These are phyloP conservation scores for Coranthus polyacanthus DNA, from an alignment of 2,797 vertebrate species.

Conservation along the genomic window DNA sequence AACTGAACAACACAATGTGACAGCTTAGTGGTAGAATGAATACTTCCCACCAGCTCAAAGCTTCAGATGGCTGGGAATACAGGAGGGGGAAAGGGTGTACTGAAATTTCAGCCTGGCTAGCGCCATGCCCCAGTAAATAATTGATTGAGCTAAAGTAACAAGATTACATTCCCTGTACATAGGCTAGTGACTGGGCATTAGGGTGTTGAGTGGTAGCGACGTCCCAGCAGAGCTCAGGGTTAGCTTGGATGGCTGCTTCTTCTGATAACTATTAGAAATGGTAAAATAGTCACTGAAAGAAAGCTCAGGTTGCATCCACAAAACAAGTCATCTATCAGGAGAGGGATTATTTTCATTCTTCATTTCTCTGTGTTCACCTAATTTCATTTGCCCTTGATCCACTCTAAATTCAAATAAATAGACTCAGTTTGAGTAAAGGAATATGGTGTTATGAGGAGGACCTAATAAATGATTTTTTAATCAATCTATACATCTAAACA, in stretches of 20 bases:
- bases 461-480: too few relatives aligned
- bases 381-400: too few relatives aligned
- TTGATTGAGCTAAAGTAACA: constrained; percentile 83
- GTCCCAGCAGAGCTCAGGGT: constrained; percentile 22
- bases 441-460: too few relatives aligned
- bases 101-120: constrained; percentile 83
- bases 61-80: constrained; percentile 32
- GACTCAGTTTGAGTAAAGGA: too few relatives aligned
- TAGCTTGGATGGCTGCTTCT: constrained; percentile 1
- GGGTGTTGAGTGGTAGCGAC: constrained; percentile 40
- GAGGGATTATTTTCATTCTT: too few relatives aligned
- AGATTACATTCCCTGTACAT: constrained; percentile 72
- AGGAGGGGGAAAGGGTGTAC: constrained; percentile 36
- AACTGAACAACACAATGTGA: constrained; percentile 6
- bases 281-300: too few relatives aligned
- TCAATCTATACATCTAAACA: too few relatives aligned
- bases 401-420: too few relatives aligned
- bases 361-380: too few relatives aligned
- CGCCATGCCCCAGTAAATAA: constrained; percentile 81
- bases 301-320: too few relatives aligned
- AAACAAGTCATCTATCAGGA: too few relatives aligned
- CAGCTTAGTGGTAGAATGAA: constrained; percentile 34
- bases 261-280: not conserved
- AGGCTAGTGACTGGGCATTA: constrained; percentile 56
- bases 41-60: constrained; percentile 41